Base-by-base conservation (phyloP, 2,888 invertebrate species). In the Merodon equestris region DNA sequence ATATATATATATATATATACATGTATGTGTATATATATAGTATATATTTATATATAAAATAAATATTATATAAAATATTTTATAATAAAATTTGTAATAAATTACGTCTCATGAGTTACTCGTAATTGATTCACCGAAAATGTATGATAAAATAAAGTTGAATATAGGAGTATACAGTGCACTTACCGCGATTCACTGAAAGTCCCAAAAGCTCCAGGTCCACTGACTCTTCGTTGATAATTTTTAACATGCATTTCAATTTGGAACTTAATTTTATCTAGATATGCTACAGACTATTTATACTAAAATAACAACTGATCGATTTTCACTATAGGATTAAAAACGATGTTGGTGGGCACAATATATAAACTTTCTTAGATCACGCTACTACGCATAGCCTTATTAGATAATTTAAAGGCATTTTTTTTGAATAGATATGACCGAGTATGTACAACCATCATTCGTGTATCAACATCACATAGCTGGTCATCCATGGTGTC, bases 191-290 rank as follows among this genome's bases (percentile, higher is more conserved):
- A 86, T 84, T 88, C 87, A 84, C 85, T 87, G 83, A 86, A 87
- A 83, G 87, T 88, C 85, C 88, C 88, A 82, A 88, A 88, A 83
- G 88, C 88, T 86, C 88, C 88, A 84, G 88, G 88, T 85, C 88
- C 88, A 86, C 88, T 88, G 83, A 88, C 88, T 86, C 88, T 86
- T 82, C 88, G 86, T 85, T 88, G 88, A 84, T 86, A 87, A 83
- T 88, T 87, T 86, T 88, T 88, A 84, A 88, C 86, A 85, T 88
- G 88, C 88, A 88, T 88, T 84, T 68, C 79, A 79, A 79, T 54
- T 60, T 18, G 38, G 19, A 67, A 42, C 60, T 66, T 58, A 51
- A 50, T 48, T 70, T 73, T 50, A 40, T 63, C 63, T 57, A 36
- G 54, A 54, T 38, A 63, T 57, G 58, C 54, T 40, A 40, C 27